Evolutionary conservation across 1,140 invertebrate species (phyloP), one percentile per base, ranked within the genome.

Genomic region (Xylocopa sonorina): DNA sequence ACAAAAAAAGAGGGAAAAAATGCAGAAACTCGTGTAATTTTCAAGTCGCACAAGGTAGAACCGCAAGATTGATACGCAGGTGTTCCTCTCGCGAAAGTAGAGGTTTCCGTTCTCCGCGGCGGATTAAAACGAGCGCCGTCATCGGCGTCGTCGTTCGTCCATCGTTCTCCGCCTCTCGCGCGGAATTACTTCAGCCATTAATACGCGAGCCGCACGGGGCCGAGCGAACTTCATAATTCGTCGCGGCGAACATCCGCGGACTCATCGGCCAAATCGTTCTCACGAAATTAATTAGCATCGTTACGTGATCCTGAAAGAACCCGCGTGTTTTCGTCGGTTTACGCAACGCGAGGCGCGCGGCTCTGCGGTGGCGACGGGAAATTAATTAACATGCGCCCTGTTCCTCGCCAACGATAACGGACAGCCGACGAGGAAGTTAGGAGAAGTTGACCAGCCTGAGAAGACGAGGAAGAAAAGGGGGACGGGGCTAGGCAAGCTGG

Each of bases 311-410:
- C 50, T 7, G 9, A n/a, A 34, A 68, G 27, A 50, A 16, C 43
- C 14, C 48, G 16, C 6, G 50, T 16, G 21, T 55, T 57, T 68
- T 68, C 64, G 43, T 14, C 32, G 21, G 12, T 27, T 76, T 76
- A 55, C 38, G 63, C 73, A 67, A 76, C 34, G 18, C 18, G 12
- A 9, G 34, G 24, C 38, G 16, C 21, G 29, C 46, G 51, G n/a
- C 46, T 27, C 5, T 4, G 21, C 0, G 3, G 7, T 21, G 27
- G 14, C 5, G 34, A 27, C 51, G 21, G 27, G 9, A 66, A 68
- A 76, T 76, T 76, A 76, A 76, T 76, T 76, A 76, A 76, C 51
- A 27, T 27, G 21, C 63, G 29, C 14, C n/a, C 14, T n/a, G 64
- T 75, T 75, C 38, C 55, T 67, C 38, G 27, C 24, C 34, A 38